Conservation (phyloP, 2,888 invertebrate genomes). For the Macrophya alboannulata region DNA sequence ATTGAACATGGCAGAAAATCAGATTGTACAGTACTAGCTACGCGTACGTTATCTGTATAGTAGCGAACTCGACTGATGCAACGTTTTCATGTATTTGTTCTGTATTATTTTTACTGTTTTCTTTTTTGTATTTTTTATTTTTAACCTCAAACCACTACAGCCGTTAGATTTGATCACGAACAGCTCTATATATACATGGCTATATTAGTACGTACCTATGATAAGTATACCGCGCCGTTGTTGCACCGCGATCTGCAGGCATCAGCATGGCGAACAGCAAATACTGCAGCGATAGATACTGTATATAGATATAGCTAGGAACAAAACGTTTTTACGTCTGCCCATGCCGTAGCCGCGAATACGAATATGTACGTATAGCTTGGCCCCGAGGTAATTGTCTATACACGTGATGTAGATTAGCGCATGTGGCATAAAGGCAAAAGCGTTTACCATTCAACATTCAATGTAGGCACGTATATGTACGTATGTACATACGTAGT, state of each 20-base stretch:
- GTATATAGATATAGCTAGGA: background rate
- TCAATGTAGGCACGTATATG: background rate
- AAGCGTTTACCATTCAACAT: constrained; percentile 20
- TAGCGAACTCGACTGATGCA: background rate
- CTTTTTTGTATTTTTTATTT: constrained; percentile 2
- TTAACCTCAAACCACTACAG: background rate
- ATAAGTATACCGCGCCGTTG: background rate
- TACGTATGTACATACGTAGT: too few species aligned
- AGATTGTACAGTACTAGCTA: background rate
- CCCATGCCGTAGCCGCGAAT: background rate
- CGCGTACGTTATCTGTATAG: background rate
- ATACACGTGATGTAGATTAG: constrained; percentile 43
- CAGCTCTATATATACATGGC: too few species aligned
- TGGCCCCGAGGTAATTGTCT: constrained; percentile 27
- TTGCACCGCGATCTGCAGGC: background rate
- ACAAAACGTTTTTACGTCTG: background rate
- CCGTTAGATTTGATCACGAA: constrained; percentile 10
- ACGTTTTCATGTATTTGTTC: background rate
- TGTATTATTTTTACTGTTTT: background rate
- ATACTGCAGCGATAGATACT: background rate
- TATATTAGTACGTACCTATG: background rate
- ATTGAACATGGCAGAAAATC: constrained; percentile 47
- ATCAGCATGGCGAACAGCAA: background rate
- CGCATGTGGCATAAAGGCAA: constrained; percentile 33
- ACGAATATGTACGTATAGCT: background rate